A percentile compares a stretch with the other conserved stretches of the same genome.
Conservation (phyloP, 2,113 vertebrate genomes). For the Callopanchax toddi region DNA sequence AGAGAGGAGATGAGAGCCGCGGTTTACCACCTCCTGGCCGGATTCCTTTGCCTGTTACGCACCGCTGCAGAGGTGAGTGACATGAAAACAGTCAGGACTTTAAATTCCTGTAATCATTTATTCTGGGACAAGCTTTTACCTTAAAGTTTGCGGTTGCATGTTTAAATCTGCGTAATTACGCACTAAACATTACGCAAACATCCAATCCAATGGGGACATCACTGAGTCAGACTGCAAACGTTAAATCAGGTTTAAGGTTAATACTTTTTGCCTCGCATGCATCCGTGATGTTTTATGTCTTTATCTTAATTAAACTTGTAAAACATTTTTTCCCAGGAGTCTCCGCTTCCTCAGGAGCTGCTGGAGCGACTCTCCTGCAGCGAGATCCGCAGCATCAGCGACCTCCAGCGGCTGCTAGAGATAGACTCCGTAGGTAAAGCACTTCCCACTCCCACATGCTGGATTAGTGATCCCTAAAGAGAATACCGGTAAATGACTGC, state of each 20-base stretch:
- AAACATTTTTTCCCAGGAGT: slow-evolving; percentile 83
- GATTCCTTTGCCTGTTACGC: slow-evolving; percentile 71
- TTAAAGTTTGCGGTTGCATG: too few species aligned
- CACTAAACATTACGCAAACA: slow-evolving; percentile 4
- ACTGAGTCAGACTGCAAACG: not conserved
- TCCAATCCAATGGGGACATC: not conserved
- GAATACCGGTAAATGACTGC: not conserved
- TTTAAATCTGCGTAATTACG: slow-evolving; percentile 38
- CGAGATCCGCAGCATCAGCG: slow-evolving; percentile 94
- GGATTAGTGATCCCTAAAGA: not conserved
- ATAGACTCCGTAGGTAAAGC: slow-evolving; percentile 98
- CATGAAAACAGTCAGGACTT: too few species aligned
- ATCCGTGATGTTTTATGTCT: not conserved
- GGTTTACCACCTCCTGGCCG: slow-evolving; percentile 70
- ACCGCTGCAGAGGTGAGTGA: slow-evolving; percentile 70
- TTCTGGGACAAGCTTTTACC: not conserved
- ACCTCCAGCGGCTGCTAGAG: slow-evolving; percentile 97
- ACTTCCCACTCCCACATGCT: slow-evolving; percentile 26
- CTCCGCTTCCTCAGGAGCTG: slow-evolving; percentile 90
- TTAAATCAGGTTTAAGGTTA: not conserved
- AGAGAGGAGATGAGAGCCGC: slow-evolving; percentile 80
- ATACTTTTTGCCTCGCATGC: not conserved
- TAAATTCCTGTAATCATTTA: too few species aligned
- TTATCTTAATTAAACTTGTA: not conserved
- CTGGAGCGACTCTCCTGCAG: slow-evolving; percentile 91